These are phyloP conservation scores for Hiodon alosoides DNA, from an alignment of 2,113 vertebrate genomes.

Conservation along the genomic window DNA sequence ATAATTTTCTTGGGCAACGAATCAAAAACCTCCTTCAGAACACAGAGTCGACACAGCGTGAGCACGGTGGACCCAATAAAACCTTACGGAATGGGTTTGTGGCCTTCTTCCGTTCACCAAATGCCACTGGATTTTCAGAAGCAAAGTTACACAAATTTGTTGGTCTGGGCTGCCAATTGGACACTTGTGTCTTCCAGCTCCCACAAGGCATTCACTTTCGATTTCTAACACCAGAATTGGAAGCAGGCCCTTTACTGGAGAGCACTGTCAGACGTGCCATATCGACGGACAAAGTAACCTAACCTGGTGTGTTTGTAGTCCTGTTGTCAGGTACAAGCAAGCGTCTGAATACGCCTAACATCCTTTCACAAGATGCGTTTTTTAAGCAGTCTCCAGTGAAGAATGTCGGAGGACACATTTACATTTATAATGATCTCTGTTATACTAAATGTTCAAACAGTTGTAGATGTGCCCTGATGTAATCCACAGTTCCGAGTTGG, in stretches of 20 bases:
- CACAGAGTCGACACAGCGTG: not conserved
- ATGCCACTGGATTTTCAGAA: too few species aligned
- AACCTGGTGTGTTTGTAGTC: not conserved
- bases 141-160: too few species aligned
- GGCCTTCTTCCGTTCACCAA: too few species aligned
- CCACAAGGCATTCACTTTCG: not conserved
- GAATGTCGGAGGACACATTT: too few species aligned
- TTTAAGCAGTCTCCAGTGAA: too few species aligned
- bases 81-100: not conserved
- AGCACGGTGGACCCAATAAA: conserved; percentile 1
- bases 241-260: not conserved
- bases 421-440: too few species aligned
- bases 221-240: not conserved
- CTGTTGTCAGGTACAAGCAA: not conserved
- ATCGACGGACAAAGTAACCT: not conserved
- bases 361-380: too few species aligned
- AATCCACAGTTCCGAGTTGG: too few species aligned
- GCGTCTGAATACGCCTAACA: too few species aligned
- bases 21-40: not conserved
- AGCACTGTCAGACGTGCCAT: not conserved
- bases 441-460: too few species aligned
- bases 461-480: too few species aligned
- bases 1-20: not conserved
- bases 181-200: not conserved
- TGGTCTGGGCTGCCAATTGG: too few species aligned